Conservation (phyloP, 2,888 invertebrate species). For the Lymantria monacha region DNA sequence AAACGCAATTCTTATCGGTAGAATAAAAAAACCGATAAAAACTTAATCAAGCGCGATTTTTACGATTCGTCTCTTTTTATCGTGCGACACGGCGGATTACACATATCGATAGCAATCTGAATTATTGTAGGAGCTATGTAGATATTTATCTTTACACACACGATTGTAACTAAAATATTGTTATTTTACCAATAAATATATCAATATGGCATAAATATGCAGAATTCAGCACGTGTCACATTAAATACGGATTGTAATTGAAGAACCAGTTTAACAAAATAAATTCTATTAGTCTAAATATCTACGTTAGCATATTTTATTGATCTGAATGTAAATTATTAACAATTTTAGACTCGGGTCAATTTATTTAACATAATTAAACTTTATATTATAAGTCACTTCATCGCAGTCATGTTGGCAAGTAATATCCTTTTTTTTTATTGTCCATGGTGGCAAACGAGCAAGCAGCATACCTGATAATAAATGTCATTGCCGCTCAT, state of each 20-base stretch:
- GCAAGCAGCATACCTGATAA: too few relatives aligned
- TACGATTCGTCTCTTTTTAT: conserved; percentile 66
- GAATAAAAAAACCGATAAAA: conserved; percentile 37
- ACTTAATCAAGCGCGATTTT: conserved; percentile 76
- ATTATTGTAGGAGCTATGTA: conserved; percentile 50
- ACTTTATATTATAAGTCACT: too few relatives aligned
- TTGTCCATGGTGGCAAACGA: too few relatives aligned
- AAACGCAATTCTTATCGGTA: conserved; percentile 39
- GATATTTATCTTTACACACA: conserved; percentile 39
- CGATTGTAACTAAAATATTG: conserved; percentile 24
- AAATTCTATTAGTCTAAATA: too few relatives aligned
- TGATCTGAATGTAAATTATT: too few relatives aligned
- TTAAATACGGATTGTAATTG: background rate
- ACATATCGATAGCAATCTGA: conserved; percentile 68
- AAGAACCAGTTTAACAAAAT: background rate
- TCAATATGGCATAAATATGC: conserved; percentile 1
- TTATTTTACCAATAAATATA: conserved; percentile 18
- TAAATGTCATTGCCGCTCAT: too few relatives aligned
- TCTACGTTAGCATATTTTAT: too few relatives aligned
- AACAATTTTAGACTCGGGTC: too few relatives aligned
- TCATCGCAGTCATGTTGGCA: too few relatives aligned
- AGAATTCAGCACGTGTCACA: background rate
- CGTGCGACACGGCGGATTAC: conserved; percentile 78
- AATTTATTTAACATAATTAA: too few relatives aligned
- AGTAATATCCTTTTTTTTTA: too few relatives aligned